phyloP scores from a whole-genome alignment of 2,888 invertebrate genomes.

The Cerastis rubricosa region DNA sequence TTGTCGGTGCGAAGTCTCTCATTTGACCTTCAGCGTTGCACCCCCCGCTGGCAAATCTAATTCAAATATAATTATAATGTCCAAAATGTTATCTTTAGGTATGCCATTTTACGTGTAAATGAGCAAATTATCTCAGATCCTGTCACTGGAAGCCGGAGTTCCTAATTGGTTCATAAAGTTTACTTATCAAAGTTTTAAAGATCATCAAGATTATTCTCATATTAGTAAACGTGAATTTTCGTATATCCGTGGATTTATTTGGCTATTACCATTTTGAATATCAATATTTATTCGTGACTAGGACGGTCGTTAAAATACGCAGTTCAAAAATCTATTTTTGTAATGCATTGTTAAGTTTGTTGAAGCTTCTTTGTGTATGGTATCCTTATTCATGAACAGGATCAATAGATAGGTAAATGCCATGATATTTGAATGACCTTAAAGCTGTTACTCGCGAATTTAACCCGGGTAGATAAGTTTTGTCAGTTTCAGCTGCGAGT shows the following conservation, averaged over 20 bases:
- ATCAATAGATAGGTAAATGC: conserved; percentile 68
- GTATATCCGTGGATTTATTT: conserved; percentile 30
- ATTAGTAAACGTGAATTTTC: conserved; percentile 23
- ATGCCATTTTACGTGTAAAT: conserved; percentile 46
- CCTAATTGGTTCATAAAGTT: conserved; percentile 31
- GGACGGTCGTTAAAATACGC: conserved; percentile 3
- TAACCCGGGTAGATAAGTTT: conserved; percentile 65
- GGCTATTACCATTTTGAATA: conserved; percentile 18
- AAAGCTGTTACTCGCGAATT: conserved; percentile 72
- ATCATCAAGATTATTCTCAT: conserved; percentile 37
- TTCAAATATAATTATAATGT: conserved; percentile 40
- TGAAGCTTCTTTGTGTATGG: conserved; percentile 36
- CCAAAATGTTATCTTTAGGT: conserved; percentile 20
- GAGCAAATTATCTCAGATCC: conserved; percentile 34
- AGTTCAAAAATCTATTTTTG: conserved; percentile 13
- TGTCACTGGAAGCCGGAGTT: conserved; percentile 30
- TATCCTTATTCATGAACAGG: conserved; percentile 52
- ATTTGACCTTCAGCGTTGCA: conserved; percentile 42
- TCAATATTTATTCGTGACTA: conserved; percentile 20
- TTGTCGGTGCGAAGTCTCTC: conserved; percentile 6
- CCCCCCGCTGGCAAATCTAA: conserved; percentile 53
- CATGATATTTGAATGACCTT: conserved; percentile 72
- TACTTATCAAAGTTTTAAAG: conserved; percentile 32
- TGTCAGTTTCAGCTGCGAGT: conserved; percentile 25
- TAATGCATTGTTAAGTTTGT: conserved; percentile 11